Percentiles rank a stretch among this genome's conserved stretches.
phyloP scores from a whole-genome alignment of 2,888 invertebrate genomes.

The Noctua janthina region DNA sequence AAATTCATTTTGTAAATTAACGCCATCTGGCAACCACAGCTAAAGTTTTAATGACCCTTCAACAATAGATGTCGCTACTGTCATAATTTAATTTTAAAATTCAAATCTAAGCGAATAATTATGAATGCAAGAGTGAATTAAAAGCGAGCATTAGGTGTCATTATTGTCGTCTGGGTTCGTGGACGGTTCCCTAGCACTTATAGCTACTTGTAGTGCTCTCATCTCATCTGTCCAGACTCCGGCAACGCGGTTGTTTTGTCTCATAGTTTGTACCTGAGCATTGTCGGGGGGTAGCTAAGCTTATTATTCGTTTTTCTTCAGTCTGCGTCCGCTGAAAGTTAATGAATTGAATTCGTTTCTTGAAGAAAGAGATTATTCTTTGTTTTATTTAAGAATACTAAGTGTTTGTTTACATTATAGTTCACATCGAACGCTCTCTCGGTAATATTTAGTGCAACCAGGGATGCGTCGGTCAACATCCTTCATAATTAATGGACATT shows the following conservation, averaged over 20 bases:
- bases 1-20: constrained; percentile 14
- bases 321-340: background rate
- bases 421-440: background rate
- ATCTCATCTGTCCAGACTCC: constrained; percentile 21
- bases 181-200: background rate
- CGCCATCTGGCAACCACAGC: background rate
- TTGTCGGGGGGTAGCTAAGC: background rate
- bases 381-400: constrained; percentile 12
- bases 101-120: constrained; percentile 39
- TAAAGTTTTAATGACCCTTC: constrained; percentile 42
- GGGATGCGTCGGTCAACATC: background rate
- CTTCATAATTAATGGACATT: background rate
- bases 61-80: constrained; percentile 23
- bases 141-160: constrained; percentile 48
- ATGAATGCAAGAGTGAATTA: constrained; percentile 49
- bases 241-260: constrained; percentile 19
- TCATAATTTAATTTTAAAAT: constrained; percentile 35
- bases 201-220: constrained; percentile 11
- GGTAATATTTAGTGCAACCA: background rate
- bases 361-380: constrained; percentile 5
- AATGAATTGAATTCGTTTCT: constrained; percentile 35
- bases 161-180: constrained; percentile 25
- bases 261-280: constrained; percentile 22
- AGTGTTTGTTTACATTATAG: background rate
- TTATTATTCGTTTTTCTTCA: constrained; percentile 26